phyloP scores from a whole-genome alignment of 2,797 vertebrate species.

The Gymnopithys bicolor region DNA sequence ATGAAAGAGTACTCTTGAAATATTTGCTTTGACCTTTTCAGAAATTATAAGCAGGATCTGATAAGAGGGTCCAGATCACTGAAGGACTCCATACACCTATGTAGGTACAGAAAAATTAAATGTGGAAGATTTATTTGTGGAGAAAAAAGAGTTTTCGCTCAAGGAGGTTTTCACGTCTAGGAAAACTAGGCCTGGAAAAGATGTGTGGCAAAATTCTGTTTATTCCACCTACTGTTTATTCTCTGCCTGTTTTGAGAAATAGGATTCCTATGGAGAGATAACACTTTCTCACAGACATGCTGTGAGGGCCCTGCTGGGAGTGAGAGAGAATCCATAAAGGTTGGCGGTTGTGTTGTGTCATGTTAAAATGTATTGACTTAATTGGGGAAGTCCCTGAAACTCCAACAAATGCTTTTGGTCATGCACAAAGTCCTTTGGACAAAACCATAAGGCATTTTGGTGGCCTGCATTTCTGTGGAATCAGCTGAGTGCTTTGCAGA shows the following conservation, averaged over 20 bases:
- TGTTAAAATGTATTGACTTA: not conserved
- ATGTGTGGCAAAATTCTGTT: not conserved
- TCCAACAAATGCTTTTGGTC: not conserved
- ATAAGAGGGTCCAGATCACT: not conserved
- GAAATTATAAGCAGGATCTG: not conserved
- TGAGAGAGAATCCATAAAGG: not conserved
- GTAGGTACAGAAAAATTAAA: not conserved
- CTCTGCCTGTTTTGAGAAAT: not conserved
- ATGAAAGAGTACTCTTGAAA: not conserved
- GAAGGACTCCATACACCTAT: not conserved
- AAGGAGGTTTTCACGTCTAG: not conserved
- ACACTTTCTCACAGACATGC: not conserved
- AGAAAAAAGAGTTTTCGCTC: not conserved
- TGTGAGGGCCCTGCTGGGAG: not conserved
- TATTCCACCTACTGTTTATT: not conserved
- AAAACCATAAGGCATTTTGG: not conserved
- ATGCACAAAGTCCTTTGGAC: not conserved
- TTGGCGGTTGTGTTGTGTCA: not conserved
- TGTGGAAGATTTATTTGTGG: not conserved
- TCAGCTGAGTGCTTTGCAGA: not conserved
- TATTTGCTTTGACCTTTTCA: slow-evolving; percentile 21
- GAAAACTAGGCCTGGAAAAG: not conserved
- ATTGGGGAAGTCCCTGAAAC: not conserved
- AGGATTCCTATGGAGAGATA: not conserved
- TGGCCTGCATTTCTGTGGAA: not conserved